A percentile compares a stretch with the other conserved stretches of the same genome.
phyloP scores from a whole-genome alignment of 2,797 vertebrate species.

The Lagodon rhomboides region DNA sequence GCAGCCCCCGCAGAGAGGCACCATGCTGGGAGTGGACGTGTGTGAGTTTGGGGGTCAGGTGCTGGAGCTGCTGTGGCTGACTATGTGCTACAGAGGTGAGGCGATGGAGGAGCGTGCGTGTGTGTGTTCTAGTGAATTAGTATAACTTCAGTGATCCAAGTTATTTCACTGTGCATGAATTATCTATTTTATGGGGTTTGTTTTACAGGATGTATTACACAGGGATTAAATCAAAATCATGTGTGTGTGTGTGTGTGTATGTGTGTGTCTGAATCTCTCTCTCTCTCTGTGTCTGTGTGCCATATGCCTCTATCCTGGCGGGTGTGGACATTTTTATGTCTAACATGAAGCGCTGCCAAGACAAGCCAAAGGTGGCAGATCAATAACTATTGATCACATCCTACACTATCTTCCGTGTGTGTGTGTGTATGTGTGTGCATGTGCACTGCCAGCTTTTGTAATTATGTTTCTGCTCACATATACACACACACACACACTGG shows the following conservation, averaged over 20 bases:
- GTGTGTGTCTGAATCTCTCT: constrained; percentile 9
- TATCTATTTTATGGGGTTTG: constrained; percentile 1
- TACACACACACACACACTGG: neutral
- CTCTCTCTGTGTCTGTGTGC: neutral
- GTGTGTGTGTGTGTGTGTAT: neutral
- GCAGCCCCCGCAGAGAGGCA: constrained; percentile 69
- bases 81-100: constrained; percentile 96
- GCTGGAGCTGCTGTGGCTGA: constrained; percentile 93
- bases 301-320: constrained; percentile 61
- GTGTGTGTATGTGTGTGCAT: constrained; percentile 29
- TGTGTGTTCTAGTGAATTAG: constrained; percentile 18
- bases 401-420: constrained; percentile 37
- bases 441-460: constrained; percentile 41
- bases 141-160: constrained; percentile 46
- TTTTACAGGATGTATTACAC: neutral
- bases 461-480: constrained; percentile 58
- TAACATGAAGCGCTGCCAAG: constrained; percentile 71
- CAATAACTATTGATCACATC: constrained; percentile 77
- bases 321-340: constrained; percentile 80
- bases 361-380: constrained; percentile 77
- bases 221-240: neutral
- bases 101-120: constrained; percentile 8
- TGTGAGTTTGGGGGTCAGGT: constrained; percentile 93
- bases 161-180: constrained; percentile 15
- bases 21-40: constrained; percentile 93